Percentiles rank a stretch among this genome's conserved stretches.
Conservation (phyloP, 1,140 invertebrate genomes). For the Eurytemora carolleeae region DNA sequence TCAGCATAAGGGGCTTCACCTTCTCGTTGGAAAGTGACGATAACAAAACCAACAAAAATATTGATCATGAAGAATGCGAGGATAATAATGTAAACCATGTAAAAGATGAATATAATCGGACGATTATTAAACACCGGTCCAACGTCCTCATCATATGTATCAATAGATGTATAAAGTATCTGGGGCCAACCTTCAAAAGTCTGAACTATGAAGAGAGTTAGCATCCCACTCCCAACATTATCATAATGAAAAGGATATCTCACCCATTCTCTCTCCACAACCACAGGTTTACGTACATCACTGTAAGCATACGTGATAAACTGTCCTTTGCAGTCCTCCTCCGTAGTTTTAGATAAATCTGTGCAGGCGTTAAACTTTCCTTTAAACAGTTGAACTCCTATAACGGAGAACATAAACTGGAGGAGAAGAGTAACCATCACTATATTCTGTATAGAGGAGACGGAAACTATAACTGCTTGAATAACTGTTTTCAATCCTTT, state of each 20-base stretch:
- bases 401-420: constrained; percentile 99
- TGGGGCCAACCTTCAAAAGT: constrained; percentile 23
- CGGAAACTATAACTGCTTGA: constrained; percentile 95
- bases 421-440: constrained; percentile 95
- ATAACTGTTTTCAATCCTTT: constrained; percentile 99
- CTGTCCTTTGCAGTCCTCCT: constrained; percentile 1
- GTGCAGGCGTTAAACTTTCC: constrained; percentile 6
- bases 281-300: constrained; percentile 34
- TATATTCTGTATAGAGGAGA: constrained; percentile 98
- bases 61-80: constrained; percentile 99
- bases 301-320: not conserved
- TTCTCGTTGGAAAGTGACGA: constrained; percentile 97
- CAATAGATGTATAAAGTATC: constrained; percentile 22
- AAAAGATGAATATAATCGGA: constrained; percentile 38
- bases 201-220: constrained; percentile 21
- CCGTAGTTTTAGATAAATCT: not conserved
- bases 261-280: constrained; percentile 27
- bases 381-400: constrained; percentile 99
- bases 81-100: constrained; percentile 98
- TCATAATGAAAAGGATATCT: constrained; percentile 20
- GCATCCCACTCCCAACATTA: constrained; percentile 15
- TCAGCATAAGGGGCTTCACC: constrained; percentile 99
- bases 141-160: constrained; percentile 21
- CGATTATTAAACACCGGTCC: constrained; percentile 21
- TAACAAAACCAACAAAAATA: constrained; percentile 99